phyloP scores from a whole-genome alignment of 2,797 vertebrate species.

The Tokudaia muenninki region DNA sequence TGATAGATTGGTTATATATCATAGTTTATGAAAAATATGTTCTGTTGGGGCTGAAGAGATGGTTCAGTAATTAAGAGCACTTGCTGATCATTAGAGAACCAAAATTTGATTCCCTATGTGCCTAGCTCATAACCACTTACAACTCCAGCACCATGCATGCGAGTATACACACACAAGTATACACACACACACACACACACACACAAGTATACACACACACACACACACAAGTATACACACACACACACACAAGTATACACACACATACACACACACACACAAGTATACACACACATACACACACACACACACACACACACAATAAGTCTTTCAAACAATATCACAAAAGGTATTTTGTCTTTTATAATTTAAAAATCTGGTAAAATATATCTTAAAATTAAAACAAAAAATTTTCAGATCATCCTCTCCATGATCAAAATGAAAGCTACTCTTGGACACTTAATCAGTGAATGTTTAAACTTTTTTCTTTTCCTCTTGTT shows the following conservation, averaged over 20 bases:
- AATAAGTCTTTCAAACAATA: neutral
- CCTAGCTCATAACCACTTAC: too few species aligned
- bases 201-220: neutral
- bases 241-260: too few species aligned
- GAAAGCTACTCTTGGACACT: neutral
- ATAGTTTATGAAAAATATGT: neutral
- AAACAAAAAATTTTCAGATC: constrained; percentile 9
- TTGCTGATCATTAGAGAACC: neutral
- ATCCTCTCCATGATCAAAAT: neutral
- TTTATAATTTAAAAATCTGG: neutral
- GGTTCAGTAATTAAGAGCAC: neutral
- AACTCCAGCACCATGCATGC: neutral
- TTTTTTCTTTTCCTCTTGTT: neutral
- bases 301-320: neutral
- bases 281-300: neutral
- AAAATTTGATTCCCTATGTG: neutral
- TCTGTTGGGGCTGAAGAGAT: neutral
- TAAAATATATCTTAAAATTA: neutral
- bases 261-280: neutral
- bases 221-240: too few species aligned
- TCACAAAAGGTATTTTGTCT: neutral
- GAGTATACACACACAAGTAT: too few species aligned
- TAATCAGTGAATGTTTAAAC: neutral
- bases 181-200: neutral
- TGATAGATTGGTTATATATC: neutral